Base-by-base conservation (phyloP, 1,140 invertebrate genomes). In the Neotoxoptera formosana region DNA sequence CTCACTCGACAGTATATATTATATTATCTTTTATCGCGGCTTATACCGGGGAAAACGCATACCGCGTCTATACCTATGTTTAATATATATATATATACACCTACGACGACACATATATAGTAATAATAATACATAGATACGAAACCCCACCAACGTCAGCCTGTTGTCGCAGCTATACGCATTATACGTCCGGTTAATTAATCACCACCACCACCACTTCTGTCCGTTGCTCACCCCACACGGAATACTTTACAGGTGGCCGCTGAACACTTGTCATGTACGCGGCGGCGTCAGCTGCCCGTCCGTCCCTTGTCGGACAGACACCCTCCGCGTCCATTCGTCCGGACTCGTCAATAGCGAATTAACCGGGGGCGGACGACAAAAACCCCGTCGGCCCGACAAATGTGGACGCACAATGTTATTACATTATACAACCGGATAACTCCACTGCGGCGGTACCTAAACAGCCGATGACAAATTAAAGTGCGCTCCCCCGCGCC, bases 211-310 rank as follows among this genome's bases (percentile, higher is more conserved):
- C 56, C n/a, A n/a, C 41, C 41, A 41, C 41, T 41, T 2, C 41
- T 47, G 84, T 17, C 84, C 41, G 30, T 11, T 90, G 17, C 90
- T 91, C 90, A 25, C 53, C 56, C 56, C 7, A 1, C 41, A 45
- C 51, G 51, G n/a, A 51, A 90, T 56, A 90, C 45, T 76, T 91
- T 91, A 91, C 90, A 91, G 90, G 90, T 91, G 90, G 90, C 45
- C 47, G n/a, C 34, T 7, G 56, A 48, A 30, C 90, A 81, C 90
- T 81, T 81, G 90, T 83, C 90, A 36, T 91, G 36, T 91, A 91
- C 17, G 53, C 41, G 1, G 60, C 83, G 83, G 90, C 90, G 90
- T 91, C 90, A 91, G 90, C 60, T 91, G 90, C 30, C 60, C 45
- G 45, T 17, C 67, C 11, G 1, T 41, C 53, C 53, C 56, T 41